Base-by-base conservation (phyloP, 1,140 invertebrate species). In the Lasioglossum albipes region DNA sequence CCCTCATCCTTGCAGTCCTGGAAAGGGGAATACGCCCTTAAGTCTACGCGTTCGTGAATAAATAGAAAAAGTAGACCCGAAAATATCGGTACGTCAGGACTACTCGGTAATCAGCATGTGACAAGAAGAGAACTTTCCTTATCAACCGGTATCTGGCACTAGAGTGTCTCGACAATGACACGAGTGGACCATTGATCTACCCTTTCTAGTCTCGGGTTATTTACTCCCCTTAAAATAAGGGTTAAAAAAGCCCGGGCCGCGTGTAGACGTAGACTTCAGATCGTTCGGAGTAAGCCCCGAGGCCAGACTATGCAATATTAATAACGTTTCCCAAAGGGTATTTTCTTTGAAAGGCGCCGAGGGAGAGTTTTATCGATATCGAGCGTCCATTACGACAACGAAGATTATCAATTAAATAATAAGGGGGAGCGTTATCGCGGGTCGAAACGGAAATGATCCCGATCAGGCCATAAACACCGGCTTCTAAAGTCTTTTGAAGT, bases 381-480 rank as follows among this genome's bases (percentile, higher is more conserved):
- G 49, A 45, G 7, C 31, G 62, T 67, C 20, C 41, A 67, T 52
- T 61, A 13, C 2, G 36, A 36, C 18, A 49, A 36, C 42, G 49
- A 54, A 64, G 71, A 66, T 79, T 74, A 79, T 79, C 70, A 79
- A 79, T 79, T 66, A 74, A 79, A 79, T 66, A 79, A 79, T 65
- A 74, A 57, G 66, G 62, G 36, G 52, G 54, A 57, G 73, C 41
- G 62, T 74, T 79, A 79, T 79, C 77, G 41, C 77, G 41, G 64
- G 18, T 45, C 52, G 71, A 59, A 57, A 79, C 77, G 71, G 77
- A 74, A 79, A 79, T 59, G 77, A 79, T 79, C 71, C 71, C 77
- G 71, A 79, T 79, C 77, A 57, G 81, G 80, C 83, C 83, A 87
- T 83, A 84, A 83, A 81, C 72, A 64, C 66, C 52, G 74, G 72